phyloP scores from a whole-genome alignment of 2,797 vertebrate genomes.

The Nannoperca australis region DNA sequence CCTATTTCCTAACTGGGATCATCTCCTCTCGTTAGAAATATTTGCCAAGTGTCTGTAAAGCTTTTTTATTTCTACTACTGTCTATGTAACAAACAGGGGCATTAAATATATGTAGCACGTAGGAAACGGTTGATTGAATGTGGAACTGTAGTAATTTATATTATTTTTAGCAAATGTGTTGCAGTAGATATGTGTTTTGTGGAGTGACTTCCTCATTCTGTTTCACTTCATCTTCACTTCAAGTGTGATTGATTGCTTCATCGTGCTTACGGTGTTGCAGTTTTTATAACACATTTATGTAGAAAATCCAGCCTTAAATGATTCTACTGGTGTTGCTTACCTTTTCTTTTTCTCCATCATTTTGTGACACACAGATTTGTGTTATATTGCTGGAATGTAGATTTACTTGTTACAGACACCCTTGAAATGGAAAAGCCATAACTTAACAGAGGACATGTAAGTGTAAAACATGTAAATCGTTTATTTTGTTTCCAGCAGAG shows the following conservation, averaged over 20 bases:
- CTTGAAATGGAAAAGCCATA: conserved; percentile 39
- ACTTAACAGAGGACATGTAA: not conserved
- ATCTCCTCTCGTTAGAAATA: conserved; percentile 40
- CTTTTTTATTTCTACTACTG: conserved; percentile 30
- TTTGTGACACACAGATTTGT: not conserved
- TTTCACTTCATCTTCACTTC: conserved; percentile 22
- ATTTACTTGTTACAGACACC: not conserved
- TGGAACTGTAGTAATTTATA: conserved; percentile 26
- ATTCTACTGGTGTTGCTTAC: conserved; percentile 18
- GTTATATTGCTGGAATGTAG: conserved; percentile 20
- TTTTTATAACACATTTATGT: conserved; percentile 23
- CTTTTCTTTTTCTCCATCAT: conserved; percentile 32
- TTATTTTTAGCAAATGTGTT: conserved; percentile 14
- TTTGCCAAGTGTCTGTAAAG: conserved; percentile 66
- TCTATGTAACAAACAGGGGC: conserved; percentile 27
- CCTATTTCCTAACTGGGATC: conserved; percentile 25
- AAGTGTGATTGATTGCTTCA: conserved; percentile 19
- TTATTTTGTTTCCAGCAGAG: conserved; percentile 9
- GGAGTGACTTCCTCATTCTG: conserved; percentile 8
- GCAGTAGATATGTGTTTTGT: conserved; percentile 29
- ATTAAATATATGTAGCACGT: conserved; percentile 20
- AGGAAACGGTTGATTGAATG: conserved; percentile 6
- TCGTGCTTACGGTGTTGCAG: conserved; percentile 13
- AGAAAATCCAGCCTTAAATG: conserved; percentile 71
- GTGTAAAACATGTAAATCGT: not conserved